Base-by-base conservation (phyloP, 2,888 invertebrate genomes). In the Mylabris sibirica region DNA sequence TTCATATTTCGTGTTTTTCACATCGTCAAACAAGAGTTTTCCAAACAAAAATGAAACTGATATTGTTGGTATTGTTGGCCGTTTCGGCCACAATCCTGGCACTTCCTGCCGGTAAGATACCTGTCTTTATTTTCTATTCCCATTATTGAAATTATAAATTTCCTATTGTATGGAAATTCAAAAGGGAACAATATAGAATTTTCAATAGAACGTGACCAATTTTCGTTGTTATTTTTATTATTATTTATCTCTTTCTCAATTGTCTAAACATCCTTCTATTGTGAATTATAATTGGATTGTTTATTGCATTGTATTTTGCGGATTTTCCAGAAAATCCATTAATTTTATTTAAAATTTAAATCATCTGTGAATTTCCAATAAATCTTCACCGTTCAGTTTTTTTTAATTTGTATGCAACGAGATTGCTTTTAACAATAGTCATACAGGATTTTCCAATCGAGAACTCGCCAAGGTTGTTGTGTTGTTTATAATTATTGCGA, bases 401-500 rank as follows among this genome's bases (percentile, higher is more conserved):
- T 1, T 14, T 38, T 38, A 14, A 14, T 11, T 12, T 12, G 1
- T 9, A 14, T 44, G 5, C 5, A 17, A 17, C 17, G n/a, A 17
- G n/a, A 44, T 53, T 44, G 17, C 8, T 17, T 44, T 44, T 3
- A 22, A n/a, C 2, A 53, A 53, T 22, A 53, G 11, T 53, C 20
- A 53, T 53, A 11, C 49, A 53, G 49, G 22, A 53, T 53, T 53
- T 53, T 53, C 49, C 49, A 53, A 53, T 53, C 22, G 8, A 11
- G 22, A 20, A 22, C 9, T 22, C 5, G 20, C 22, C 49, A 53
- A 53, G 49, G 49, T 22, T 53, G 22, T 22, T 20, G 3, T 9
- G 49, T 53, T 53, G 20, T 22, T 53, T 53, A 11, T 22, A 53
- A 22, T 53, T 22, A 20, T 11, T 44, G 11, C 22, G 11, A 53